Evolutionary conservation across 2,113 vertebrate species (phyloP).

Genomic region (Protobothrops flavoviridis): DNA sequence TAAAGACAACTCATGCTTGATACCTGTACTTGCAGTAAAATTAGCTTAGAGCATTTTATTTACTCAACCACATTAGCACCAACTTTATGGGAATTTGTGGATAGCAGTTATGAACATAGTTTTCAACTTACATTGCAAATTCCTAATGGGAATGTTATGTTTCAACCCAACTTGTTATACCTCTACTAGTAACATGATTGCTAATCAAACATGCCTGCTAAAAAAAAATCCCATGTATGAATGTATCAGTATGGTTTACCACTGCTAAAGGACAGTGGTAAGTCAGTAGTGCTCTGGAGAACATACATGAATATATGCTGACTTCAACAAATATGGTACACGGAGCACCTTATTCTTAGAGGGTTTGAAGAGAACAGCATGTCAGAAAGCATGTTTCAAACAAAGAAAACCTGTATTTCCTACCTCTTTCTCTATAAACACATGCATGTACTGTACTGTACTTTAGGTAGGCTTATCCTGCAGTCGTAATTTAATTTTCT

Average conservation of each 20-base stretch:
- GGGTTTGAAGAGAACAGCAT: not conserved
- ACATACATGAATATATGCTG: not conserved
- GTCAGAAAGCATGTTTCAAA: not conserved
- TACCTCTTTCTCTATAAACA: not conserved
- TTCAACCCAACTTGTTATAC: not conserved
- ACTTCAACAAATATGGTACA: not conserved
- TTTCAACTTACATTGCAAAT: not conserved
- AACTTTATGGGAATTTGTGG: not conserved
- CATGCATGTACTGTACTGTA: not conserved
- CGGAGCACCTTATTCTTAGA: not conserved
- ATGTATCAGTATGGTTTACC: not conserved
- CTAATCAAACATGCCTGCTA: not conserved
- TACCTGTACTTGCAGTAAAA: not conserved
- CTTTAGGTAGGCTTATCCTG: constrained; percentile 13
- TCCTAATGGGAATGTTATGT: not conserved
- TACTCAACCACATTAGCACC: not conserved
- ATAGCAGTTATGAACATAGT: not conserved
- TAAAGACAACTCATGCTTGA: not conserved
- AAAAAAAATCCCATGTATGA: not conserved
- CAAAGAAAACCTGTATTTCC: not conserved
- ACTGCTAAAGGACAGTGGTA: not conserved
- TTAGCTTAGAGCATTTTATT: not conserved
- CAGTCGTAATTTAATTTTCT: constrained; percentile 23
- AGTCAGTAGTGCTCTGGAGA: not conserved
- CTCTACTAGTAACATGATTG: not conserved